phyloP scores from a whole-genome alignment of 2,797 vertebrate genomes.

The Lagorchestes hirsutus region DNA sequence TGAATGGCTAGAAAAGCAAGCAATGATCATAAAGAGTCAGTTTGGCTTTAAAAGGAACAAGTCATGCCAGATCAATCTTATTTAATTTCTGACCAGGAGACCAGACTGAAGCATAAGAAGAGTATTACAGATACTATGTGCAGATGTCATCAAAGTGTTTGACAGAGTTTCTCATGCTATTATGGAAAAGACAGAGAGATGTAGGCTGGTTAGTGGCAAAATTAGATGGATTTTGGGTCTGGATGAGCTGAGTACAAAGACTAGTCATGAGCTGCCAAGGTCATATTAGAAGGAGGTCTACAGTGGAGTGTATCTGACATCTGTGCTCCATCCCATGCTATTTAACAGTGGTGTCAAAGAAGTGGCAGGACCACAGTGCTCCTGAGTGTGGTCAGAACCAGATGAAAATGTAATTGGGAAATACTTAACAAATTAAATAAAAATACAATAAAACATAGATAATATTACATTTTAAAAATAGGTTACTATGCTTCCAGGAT shows the following conservation, averaged over 20 bases:
- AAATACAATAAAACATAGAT: background rate
- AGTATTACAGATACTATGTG: background rate
- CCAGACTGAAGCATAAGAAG: background rate
- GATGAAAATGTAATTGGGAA: background rate
- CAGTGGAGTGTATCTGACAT: background rate
- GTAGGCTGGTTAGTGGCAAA: background rate
- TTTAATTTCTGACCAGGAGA: background rate
- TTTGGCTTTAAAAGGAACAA: background rate
- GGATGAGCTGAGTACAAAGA: background rate
- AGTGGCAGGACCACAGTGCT: background rate
- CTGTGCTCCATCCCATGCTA: background rate
- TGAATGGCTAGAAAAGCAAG: background rate
- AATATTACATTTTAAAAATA: background rate
- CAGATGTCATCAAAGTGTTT: background rate
- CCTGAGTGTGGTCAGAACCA: background rate
- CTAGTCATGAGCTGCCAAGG: background rate
- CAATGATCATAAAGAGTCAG: background rate
- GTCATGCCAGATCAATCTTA: background rate
- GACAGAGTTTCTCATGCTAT: background rate
- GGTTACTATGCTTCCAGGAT: background rate
- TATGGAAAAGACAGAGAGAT: background rate
- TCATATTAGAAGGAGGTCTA: background rate
- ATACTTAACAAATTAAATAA: background rate
- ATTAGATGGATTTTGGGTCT: background rate
- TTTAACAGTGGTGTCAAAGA: background rate